phyloP scores from a whole-genome alignment of 2,113 vertebrate species.

The Prionailurus viverrinus region DNA sequence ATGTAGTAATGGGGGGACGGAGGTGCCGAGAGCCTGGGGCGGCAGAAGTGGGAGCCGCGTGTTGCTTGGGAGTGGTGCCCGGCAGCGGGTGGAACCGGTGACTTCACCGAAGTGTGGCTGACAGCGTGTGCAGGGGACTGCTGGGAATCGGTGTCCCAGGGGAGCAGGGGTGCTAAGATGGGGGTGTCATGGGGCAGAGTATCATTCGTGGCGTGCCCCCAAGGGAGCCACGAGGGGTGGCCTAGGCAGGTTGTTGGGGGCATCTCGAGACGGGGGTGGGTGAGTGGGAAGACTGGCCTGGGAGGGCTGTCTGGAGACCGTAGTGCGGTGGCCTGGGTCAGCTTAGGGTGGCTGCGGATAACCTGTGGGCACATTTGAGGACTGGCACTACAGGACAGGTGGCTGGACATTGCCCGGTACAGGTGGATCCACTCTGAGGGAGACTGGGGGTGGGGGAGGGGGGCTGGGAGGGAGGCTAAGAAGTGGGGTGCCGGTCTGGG shows the following conservation, averaged over 20 bases:
- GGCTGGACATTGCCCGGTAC: background rate
- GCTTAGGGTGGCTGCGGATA: background rate
- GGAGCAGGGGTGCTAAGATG: background rate
- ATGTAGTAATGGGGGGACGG: slow-evolving; percentile 16
- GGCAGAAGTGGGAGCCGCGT: background rate
- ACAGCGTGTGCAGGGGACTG: background rate
- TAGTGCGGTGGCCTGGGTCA: background rate
- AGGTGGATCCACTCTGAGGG: background rate
- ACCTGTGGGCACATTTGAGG: background rate
- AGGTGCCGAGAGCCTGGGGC: slow-evolving; percentile 3
- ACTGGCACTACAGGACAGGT: background rate
- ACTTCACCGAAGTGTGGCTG: slow-evolving; percentile 55
- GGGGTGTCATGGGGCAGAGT: background rate
- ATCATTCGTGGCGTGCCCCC: background rate
- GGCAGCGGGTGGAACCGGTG: background rate
- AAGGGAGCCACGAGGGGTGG: background rate
- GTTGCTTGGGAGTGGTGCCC: background rate
- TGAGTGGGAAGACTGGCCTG: background rate
- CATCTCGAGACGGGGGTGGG: background rate
- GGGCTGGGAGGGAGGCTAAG: background rate
- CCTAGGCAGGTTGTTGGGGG: background rate
- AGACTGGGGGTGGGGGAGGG: background rate
- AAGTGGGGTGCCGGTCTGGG: background rate
- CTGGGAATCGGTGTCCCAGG: background rate
- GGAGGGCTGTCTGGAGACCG: background rate